Evolutionary conservation across 2,113 vertebrate genomes (phyloP).

Genomic region (Protobothrops mucrosquamatus): DNA sequence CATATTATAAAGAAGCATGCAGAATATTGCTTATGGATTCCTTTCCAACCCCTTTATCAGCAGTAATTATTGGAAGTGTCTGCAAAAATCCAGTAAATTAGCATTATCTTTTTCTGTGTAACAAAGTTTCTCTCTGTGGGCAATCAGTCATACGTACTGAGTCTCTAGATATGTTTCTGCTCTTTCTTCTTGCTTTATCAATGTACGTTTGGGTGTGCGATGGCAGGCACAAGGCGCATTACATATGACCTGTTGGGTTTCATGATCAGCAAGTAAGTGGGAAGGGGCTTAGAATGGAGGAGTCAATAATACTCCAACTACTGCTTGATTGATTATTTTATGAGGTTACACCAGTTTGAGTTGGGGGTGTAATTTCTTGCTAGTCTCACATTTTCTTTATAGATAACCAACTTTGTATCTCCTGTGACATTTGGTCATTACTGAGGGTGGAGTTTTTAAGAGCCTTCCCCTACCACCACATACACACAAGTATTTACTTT

Average conservation of each 20-base stretch:
- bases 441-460: neutral
- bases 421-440: neutral
- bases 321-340: neutral
- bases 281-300: neutral
- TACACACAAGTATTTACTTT: neutral
- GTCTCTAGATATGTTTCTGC: neutral
- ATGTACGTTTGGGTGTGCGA: neutral
- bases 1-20: neutral
- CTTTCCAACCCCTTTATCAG: neutral
- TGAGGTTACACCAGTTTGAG: neutral
- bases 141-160: neutral
- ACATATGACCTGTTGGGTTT: neutral
- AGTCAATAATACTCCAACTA: neutral
- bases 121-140: neutral
- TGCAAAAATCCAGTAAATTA: neutral
- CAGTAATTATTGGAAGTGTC: neutral
- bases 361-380: neutral
- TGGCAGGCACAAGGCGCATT: neutral
- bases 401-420: neutral
- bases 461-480: neutral
- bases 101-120: neutral
- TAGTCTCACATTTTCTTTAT: neutral
- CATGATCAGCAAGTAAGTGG: neutral
- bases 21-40: neutral
- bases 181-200: neutral